Evolutionary conservation across 64 coral and sea anemone species (phyloP).

Genomic region (Porites australiensis): DNA sequence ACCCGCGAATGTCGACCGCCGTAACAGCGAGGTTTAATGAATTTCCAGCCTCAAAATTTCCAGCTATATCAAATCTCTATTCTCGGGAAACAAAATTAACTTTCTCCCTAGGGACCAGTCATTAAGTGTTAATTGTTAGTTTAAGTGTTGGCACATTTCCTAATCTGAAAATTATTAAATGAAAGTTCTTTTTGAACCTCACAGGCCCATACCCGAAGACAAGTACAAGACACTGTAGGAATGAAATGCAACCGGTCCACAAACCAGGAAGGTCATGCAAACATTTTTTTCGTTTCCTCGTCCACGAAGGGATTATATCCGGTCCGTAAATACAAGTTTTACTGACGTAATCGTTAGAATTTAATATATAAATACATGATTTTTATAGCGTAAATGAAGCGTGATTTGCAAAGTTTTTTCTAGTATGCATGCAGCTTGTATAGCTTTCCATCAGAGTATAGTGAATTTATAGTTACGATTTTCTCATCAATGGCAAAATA

Average conservation of each 20-base stretch:
- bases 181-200: not conserved
- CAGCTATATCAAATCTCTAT: no score
- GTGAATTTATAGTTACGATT: no score
- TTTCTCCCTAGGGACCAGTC: no score
- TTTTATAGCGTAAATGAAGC: not conserved
- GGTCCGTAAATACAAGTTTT: not conserved
- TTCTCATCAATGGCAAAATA: not conserved
- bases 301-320: not conserved
- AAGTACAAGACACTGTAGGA: constrained; percentile 38
- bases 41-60: no score
- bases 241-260: not conserved
- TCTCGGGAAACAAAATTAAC: no score
- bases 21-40: no score
- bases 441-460: no score
- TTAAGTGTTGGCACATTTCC: no score
- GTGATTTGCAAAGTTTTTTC: not conserved
- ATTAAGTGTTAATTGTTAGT: no score
- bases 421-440: no score
- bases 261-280: not conserved
- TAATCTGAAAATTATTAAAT: no score
- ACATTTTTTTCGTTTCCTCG: not conserved
- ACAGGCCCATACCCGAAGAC: constrained; percentile 44
- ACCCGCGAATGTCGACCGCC: no score
- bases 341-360: not conserved
- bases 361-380: not conserved